Evolutionary conservation across 2,797 vertebrate genomes (phyloP).

Genomic region (Cyclopterus lumpus): DNA sequence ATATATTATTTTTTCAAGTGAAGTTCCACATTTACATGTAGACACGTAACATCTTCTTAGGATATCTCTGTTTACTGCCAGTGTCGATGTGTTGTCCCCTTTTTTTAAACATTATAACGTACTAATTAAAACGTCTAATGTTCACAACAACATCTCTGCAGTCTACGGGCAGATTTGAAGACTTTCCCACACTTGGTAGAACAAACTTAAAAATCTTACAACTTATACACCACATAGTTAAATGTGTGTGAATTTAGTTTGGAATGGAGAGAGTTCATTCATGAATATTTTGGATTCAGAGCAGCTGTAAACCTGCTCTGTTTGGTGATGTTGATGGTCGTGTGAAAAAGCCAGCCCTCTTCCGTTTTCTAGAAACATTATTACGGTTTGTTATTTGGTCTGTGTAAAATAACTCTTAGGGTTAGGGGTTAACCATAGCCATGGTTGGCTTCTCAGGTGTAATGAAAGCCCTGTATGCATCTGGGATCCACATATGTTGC

Average conservation of each 20-base stretch:
- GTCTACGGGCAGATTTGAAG: too few relatives aligned
- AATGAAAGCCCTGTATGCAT: slow-evolving; percentile 96
- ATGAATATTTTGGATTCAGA: background rate
- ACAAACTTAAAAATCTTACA: too few relatives aligned
- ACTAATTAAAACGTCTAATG: background rate
- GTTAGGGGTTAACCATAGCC: slow-evolving; percentile 65
- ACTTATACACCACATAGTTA: background rate
- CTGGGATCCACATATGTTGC: slow-evolving; percentile 94
- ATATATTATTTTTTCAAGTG: background rate
- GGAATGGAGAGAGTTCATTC: background rate
- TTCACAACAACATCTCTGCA: too few relatives aligned
- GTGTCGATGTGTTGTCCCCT: background rate
- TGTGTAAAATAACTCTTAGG: slow-evolving; percentile 47
- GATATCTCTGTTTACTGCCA: background rate
- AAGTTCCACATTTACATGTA: background rate
- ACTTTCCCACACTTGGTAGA: too few relatives aligned
- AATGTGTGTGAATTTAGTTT: background rate
- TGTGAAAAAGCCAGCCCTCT: slow-evolving; percentile 47
- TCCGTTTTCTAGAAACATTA: slow-evolving; percentile 51
- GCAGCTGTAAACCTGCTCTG: slow-evolving; percentile 28
- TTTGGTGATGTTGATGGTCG: slow-evolving; percentile 13
- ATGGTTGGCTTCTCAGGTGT: slow-evolving; percentile 97
- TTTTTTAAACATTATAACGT: background rate
- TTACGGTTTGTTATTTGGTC: slow-evolving; percentile 43
- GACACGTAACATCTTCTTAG: background rate